phyloP scores from a whole-genome alignment of 2,888 invertebrate genomes.

The Cephus sareptanus region DNA sequence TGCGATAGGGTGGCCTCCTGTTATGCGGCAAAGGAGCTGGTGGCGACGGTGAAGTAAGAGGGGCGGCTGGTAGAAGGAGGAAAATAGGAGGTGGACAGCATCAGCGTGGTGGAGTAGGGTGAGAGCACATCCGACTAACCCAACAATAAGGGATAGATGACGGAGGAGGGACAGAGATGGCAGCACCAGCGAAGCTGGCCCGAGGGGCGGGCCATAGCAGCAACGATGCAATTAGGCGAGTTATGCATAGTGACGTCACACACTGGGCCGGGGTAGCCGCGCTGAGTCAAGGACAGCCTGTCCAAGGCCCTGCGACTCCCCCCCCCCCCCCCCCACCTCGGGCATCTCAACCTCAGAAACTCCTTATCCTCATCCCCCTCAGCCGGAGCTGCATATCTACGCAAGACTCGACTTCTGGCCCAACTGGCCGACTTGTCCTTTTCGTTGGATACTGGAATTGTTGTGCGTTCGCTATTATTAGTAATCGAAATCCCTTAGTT shows the following conservation, averaged over 20 bases:
- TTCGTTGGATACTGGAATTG: not conserved
- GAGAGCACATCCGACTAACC: slow-evolving; percentile 14
- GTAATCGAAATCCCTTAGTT: not conserved
- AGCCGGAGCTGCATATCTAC: not conserved
- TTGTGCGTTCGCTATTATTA: not conserved
- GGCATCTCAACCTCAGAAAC: slow-evolving; percentile 19
- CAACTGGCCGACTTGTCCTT: not conserved
- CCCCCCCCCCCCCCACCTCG: slow-evolving; percentile 8
- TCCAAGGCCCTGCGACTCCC: slow-evolving; percentile 55
- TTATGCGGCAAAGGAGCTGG: slow-evolving; percentile 9
- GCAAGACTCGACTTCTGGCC: not conserved
- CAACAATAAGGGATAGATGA: not conserved
- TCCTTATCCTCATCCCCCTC: slow-evolving; percentile 10
- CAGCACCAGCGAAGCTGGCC: slow-evolving; percentile 19
- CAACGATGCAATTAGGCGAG: slow-evolving; percentile 66
- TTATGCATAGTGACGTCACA: slow-evolving; percentile 66
- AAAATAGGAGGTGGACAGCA: slow-evolving; percentile 15
- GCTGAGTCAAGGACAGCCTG: slow-evolving; percentile 66
- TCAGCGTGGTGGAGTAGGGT: slow-evolving; percentile 9
- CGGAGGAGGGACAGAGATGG: slow-evolving; percentile 17
- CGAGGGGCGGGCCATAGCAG: slow-evolving; percentile 41
- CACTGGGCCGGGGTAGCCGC: slow-evolving; percentile 64
- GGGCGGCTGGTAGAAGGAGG: slow-evolving; percentile 18
- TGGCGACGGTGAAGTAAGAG: slow-evolving; percentile 14
- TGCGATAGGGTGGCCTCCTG: slow-evolving; percentile 6